A percentile compares a stretch with the other conserved stretches of the same genome.
Evolutionary conservation across 1,140 invertebrate genomes (phyloP).

Genomic region (Nasonia longicornis): DNA sequence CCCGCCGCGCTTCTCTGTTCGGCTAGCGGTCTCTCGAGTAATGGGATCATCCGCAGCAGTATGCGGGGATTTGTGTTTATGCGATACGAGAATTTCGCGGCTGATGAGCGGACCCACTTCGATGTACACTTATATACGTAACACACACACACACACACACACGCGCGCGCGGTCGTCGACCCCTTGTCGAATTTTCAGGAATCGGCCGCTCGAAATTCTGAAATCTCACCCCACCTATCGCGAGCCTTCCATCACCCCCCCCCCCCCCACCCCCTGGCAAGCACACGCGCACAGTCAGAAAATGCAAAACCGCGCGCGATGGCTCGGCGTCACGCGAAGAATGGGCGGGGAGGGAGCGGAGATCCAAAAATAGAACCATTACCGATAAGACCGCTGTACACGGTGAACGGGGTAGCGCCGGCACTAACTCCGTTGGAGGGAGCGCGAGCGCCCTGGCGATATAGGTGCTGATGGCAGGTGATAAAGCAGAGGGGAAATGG

Average conservation of each 20-base stretch:
- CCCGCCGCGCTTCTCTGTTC: neutral
- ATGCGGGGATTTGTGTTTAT: neutral
- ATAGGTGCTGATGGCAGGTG: slow-evolving; percentile 33
- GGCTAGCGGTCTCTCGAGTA: neutral
- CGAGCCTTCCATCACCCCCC: neutral
- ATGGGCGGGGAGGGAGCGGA: slow-evolving; percentile 61
- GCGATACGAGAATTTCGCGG: neutral
- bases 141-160: neutral
- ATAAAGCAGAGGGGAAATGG: slow-evolving; percentile 31
- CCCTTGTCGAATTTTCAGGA: neutral
- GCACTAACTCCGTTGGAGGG: slow-evolving; percentile 21
- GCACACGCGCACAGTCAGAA: neutral
- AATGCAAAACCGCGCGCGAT: slow-evolving; percentile 29
- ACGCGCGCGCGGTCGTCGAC: too few species aligned
- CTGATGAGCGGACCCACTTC: too few species aligned
- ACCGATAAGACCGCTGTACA: slow-evolving; percentile 62
- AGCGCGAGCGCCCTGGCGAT: slow-evolving; percentile 25
- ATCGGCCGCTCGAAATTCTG: neutral
- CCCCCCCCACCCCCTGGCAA: neutral
- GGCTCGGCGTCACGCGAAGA: slow-evolving; percentile 63
- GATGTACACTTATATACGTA: neutral
- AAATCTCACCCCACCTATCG: neutral
- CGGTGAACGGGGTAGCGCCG: slow-evolving; percentile 30
- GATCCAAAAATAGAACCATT: slow-evolving; percentile 69
- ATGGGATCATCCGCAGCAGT: neutral